Evolutionary conservation across 2,888 invertebrate genomes (phyloP), one percentile per base, ranked within the genome.

Genomic region (Lutraria lutraria): DNA sequence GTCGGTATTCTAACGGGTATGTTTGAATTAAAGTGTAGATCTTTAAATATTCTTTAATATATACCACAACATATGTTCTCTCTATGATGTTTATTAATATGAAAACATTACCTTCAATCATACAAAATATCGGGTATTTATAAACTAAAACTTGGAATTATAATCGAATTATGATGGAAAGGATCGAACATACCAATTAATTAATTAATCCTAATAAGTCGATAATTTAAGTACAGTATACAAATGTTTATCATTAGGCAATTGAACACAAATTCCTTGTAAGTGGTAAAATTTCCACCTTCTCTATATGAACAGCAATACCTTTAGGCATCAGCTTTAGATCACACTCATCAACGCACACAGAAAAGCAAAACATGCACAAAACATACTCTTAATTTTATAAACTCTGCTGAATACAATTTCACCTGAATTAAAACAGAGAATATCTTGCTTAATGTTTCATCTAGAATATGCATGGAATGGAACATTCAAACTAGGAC

Each of bases 1-100:
- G 90, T 93, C 34, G 94, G 94, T 13, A 83, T 90, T 0, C 76
- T 83, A 16, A 93, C 89, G 84, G 87, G 94, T 93, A 87, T 25
- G 63, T 8, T 25, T 0, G 19, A 4, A 1, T 0, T 0, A 4
- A 43, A 19, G 34, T 34, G 19, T 4, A 21, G 1, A 76, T 43
- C 43, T 43, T 43, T 76, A 76, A 10, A 34, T 16, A 0, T 1
- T 76, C 31, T 10, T 12, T 6, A 76, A 34, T 16, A 8, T 25
- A 16, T 25, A 16, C 25, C 8, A 8, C 19, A 2, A 19, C 60
- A 19, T n/a, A n/a, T 8, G 6, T n/a, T 0, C 60, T 21, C n/a
- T 21, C 19, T 8, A 0, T 8, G 60, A n/a, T 60, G 60, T n/a
- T 60, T 56, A 16, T 56, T 1, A 56, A 56, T 8, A 56, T 8